Percentiles rank a stretch among this genome's conserved stretches.
These are phyloP conservation scores for Heteractis magnifica DNA, from an alignment of 92 coral and sea anemone species.

Conservation along the genomic window DNA sequence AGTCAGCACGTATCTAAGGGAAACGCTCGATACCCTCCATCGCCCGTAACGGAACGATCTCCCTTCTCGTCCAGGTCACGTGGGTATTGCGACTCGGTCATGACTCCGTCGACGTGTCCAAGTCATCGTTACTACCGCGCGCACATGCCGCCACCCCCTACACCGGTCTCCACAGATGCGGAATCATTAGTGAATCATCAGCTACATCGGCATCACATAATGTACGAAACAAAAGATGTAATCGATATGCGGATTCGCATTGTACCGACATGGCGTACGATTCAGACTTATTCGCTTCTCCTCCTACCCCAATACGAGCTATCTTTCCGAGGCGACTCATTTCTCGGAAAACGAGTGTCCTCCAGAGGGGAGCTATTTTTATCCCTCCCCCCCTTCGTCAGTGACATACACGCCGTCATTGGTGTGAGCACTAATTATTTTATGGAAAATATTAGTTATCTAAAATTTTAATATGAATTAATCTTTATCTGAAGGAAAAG, in stretches of 20 bases:
- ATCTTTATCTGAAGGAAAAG: neutral
- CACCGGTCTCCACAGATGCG: constrained; percentile 87
- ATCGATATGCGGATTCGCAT: constrained; percentile 56
- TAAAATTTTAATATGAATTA: too few relatives aligned
- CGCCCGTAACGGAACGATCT: constrained; percentile 95
- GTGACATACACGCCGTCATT: neutral
- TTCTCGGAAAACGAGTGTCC: constrained; percentile 88
- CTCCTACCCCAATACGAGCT: constrained; percentile 99
- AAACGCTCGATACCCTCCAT: constrained; percentile 89
- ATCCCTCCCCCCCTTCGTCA: neutral
- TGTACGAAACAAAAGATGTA: constrained; percentile 44
- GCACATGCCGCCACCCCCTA: constrained; percentile 90
- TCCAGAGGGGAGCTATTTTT: neutral
- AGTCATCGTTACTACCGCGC: constrained; percentile 84
- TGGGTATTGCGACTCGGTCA: constrained; percentile 75
- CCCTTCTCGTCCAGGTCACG: constrained; percentile 78
- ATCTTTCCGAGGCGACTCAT: constrained; percentile 89
- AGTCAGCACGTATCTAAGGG: constrained; percentile 74
- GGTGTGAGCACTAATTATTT: neutral
- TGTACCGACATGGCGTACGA: constrained; percentile 78
- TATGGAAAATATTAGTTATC: neutral
- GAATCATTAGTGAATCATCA: constrained; percentile 74
- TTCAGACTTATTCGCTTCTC: constrained; percentile 88
- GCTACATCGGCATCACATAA: constrained; percentile 65
- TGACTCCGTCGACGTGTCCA: constrained; percentile 88